Evolutionary conservation across 2,113 vertebrate genomes (phyloP).

Genomic region (Ceratotherium simum): DNA sequence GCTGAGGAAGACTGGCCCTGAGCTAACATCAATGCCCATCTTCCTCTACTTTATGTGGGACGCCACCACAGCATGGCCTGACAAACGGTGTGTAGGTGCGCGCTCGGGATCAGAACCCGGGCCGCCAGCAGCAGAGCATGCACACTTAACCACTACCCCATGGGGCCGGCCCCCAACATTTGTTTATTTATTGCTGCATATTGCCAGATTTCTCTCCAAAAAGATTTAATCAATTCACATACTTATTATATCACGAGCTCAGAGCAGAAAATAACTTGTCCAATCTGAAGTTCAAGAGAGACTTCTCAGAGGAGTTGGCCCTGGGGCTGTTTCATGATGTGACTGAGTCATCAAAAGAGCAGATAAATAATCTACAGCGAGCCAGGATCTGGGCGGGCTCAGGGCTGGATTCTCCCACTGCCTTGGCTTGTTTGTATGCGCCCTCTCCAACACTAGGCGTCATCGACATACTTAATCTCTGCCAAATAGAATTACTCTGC

Average conservation of each 20-base stretch:
- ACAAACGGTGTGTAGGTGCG: too few species aligned
- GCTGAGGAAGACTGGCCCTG: too few species aligned
- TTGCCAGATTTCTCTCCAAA: constrained; percentile 3
- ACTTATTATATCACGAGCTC: background rate
- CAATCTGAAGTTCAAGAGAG: background rate
- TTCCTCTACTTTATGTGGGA: too few species aligned
- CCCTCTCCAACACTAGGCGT: background rate
- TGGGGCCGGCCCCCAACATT: background rate
- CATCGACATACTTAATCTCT: background rate
- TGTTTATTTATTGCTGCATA: background rate
- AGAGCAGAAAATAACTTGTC: background rate
- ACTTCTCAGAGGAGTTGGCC: background rate
- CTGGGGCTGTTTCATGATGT: background rate
- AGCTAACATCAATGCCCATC: too few species aligned
- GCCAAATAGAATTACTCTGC: background rate
- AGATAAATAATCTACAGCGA: background rate
- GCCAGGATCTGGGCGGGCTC: background rate
- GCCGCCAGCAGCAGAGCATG: too few species aligned
- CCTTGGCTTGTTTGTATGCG: background rate
- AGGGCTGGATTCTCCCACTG: background rate
- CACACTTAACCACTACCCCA: too few species aligned
- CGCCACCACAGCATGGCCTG: too few species aligned
- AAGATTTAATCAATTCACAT: background rate
- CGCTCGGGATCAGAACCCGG: too few species aligned
- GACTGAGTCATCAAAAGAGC: background rate